Evolutionary conservation across 2,797 vertebrate species (phyloP).

Genomic region (Miichthys miiuy): DNA sequence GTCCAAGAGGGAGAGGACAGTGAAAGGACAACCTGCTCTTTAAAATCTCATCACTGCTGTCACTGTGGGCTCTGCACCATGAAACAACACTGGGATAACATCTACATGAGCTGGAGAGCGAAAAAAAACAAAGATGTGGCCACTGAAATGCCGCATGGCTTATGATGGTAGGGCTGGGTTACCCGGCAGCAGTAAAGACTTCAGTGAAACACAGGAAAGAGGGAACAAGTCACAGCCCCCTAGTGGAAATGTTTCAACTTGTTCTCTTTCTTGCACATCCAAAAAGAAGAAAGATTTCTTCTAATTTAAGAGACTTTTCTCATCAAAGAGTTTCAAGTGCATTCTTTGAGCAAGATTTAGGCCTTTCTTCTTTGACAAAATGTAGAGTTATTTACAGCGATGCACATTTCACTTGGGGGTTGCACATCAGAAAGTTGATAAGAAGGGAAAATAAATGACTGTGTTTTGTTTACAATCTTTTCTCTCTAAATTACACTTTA

Average conservation of each 20-base stretch:
- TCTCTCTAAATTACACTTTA: slow-evolving; percentile 54
- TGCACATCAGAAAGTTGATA: slow-evolving; percentile 40
- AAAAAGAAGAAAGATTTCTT: slow-evolving; percentile 7
- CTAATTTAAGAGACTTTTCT: slow-evolving; percentile 34
- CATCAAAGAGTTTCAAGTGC: slow-evolving; percentile 28
- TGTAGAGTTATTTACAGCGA: slow-evolving; percentile 5
- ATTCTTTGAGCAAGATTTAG: background rate
- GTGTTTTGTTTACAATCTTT: slow-evolving; percentile 56
- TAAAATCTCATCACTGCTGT: slow-evolving; percentile 86
- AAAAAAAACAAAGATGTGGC: slow-evolving; percentile 67
- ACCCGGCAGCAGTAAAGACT: slow-evolving; percentile 31
- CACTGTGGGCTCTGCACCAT: slow-evolving; percentile 56
- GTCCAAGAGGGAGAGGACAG: slow-evolving; percentile 70
- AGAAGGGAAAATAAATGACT: slow-evolving; percentile 43
- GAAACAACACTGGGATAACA: slow-evolving; percentile 67
- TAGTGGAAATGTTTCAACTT: slow-evolving; percentile 60
- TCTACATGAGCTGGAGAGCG: slow-evolving; percentile 60
- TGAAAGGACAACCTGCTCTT: slow-evolving; percentile 80
- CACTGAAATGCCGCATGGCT: slow-evolving; percentile 56
- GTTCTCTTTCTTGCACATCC: slow-evolving; percentile 11
- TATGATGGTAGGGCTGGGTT: slow-evolving; percentile 44
- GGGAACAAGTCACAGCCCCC: slow-evolving; percentile 59
- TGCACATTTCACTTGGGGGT: background rate
- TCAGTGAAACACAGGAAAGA: slow-evolving; percentile 32
- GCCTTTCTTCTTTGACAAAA: slow-evolving; percentile 23